phyloP scores from a whole-genome alignment of 2,888 invertebrate genomes.

The Drosophila fungiperda region DNA sequence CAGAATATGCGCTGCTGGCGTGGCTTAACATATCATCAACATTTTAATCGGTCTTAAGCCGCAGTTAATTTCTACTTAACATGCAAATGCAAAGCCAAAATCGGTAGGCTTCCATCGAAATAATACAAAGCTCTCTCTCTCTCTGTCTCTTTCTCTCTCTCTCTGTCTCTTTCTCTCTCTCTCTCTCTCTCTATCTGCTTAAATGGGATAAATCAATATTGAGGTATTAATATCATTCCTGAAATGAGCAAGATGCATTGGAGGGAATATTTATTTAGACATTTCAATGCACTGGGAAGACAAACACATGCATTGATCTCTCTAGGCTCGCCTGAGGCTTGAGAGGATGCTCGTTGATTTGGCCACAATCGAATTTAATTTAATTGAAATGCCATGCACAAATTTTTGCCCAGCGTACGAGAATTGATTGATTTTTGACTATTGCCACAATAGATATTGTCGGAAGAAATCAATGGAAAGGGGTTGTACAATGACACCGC shows the following conservation, averaged over 20 bases:
- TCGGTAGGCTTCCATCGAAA: no score
- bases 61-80: slow-evolving; percentile 72
- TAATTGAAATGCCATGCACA: slow-evolving; percentile 75
- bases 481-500: slow-evolving; percentile 1
- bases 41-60: slow-evolving; percentile 71
- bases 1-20: slow-evolving; percentile 34
- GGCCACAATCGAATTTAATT: slow-evolving; percentile 59
- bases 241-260: no score
- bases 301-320: slow-evolving; percentile 5
- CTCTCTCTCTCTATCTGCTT: background rate
- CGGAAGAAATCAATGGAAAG: background rate
- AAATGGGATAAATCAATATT: background rate
- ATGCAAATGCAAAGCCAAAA: slow-evolving; percentile 59
- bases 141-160: no score
- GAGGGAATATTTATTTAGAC: background rate
- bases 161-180: background rate
- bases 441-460: slow-evolving; percentile 18
- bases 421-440: slow-evolving; percentile 72
- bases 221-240: slow-evolving; percentile 5
- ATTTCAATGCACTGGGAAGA: slow-evolving; percentile 1
- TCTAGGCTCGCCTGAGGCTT: slow-evolving; percentile 6
- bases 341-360: slow-evolving; percentile 13
- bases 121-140: no score
- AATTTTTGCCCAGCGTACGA: slow-evolving; percentile 55
- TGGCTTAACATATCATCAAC: slow-evolving; percentile 61